phyloP scores from a whole-genome alignment of 2,797 vertebrate genomes.

The Crypturellus tataupa region DNA sequence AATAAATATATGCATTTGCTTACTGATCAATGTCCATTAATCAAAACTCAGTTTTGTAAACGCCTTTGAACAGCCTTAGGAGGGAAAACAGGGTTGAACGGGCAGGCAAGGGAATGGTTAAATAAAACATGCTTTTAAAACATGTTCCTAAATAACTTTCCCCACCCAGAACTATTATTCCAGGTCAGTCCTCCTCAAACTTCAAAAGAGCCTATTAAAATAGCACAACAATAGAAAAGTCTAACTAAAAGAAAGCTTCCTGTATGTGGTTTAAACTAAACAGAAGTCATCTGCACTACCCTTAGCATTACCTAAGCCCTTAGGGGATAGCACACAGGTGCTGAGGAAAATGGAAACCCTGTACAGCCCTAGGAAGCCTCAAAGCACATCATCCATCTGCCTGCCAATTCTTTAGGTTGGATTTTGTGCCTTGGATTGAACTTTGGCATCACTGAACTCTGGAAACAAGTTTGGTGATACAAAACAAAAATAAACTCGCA shows the following conservation, averaged over 20 bases:
- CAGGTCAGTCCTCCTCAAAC: slow-evolving; percentile 65
- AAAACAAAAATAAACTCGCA: slow-evolving; percentile 13
- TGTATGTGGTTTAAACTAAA: slow-evolving; percentile 66
- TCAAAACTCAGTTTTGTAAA: slow-evolving; percentile 1
- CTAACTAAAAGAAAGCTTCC: slow-evolving; percentile 73
- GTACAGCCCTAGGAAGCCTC: slow-evolving; percentile 3
- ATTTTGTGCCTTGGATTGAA: neutral
- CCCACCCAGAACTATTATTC: slow-evolving; percentile 64
- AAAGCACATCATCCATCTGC: neutral
- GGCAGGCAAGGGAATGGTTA: slow-evolving; percentile 20
- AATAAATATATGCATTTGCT: slow-evolving; percentile 31
- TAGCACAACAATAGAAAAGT: slow-evolving; percentile 72
- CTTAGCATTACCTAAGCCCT: slow-evolving; percentile 35
- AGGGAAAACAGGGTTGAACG: neutral
- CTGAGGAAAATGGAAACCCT: slow-evolving; percentile 55
- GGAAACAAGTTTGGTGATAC: neutral
- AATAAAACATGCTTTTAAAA: slow-evolving; percentile 1
- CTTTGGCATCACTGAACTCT: neutral
- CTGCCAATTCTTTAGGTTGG: neutral
- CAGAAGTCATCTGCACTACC: slow-evolving; percentile 63
- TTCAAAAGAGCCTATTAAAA: slow-evolving; percentile 77
- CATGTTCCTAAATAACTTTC: slow-evolving; percentile 44
- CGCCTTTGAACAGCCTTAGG: neutral
- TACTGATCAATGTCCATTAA: slow-evolving; percentile 43
- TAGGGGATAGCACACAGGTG: slow-evolving; percentile 32